A percentile compares a stretch with the other conserved stretches of the same genome.
Conservation (phyloP, 1,140 invertebrate genomes). For the Ditylenchus dipsaci region DNA sequence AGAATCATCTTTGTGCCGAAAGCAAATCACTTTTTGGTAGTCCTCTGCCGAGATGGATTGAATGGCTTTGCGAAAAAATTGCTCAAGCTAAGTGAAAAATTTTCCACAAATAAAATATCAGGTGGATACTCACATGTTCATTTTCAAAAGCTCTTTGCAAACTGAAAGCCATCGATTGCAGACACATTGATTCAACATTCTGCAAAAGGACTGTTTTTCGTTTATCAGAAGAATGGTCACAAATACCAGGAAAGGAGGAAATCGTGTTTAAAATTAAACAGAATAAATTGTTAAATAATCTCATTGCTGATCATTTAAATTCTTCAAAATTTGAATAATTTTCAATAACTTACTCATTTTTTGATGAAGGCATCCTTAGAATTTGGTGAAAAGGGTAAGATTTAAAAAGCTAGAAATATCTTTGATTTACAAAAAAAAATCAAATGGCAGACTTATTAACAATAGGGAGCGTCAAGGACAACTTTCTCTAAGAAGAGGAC, state of each 20-base stretch:
- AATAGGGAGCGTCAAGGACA: not conserved
- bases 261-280: too few species aligned
- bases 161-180: slow-evolving; percentile 54
- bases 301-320: too few species aligned
- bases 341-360: too few species aligned
- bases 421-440: not conserved
- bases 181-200: slow-evolving; percentile 26
- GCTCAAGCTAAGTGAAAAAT: slow-evolving; percentile 45
- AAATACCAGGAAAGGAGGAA: too few species aligned
- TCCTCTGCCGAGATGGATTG: slow-evolving; percentile 51
- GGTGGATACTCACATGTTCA: slow-evolving; percentile 35
- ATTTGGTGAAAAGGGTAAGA: too few species aligned
- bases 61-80: slow-evolving; percentile 48
- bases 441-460: too few species aligned
- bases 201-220: not conserved
- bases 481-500: not conserved
- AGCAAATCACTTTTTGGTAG: slow-evolving; percentile 46
- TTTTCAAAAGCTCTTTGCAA: slow-evolving; percentile 45
- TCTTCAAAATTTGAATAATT: too few species aligned
- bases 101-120: not conserved
- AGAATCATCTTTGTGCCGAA: slow-evolving; percentile 50
- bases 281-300: too few species aligned
- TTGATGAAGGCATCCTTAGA: too few species aligned
- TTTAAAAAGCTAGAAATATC: not conserved
- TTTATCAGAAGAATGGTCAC: not conserved